phyloP scores from a whole-genome alignment of 2,888 invertebrate genomes.

The Sinopyrophorus schimmeli region DNA sequence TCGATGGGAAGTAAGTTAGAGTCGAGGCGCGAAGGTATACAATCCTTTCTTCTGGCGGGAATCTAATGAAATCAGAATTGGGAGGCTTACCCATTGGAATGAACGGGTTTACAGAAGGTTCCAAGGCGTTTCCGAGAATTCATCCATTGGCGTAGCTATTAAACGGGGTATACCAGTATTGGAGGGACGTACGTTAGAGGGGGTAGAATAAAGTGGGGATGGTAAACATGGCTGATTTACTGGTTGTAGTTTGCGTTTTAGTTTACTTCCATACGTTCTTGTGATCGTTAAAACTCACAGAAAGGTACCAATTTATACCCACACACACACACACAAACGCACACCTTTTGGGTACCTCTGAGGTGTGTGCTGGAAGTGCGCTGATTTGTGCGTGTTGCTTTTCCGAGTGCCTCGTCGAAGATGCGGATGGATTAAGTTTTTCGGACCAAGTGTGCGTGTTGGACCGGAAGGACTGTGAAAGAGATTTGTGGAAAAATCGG shows the following conservation, averaged over 20 bases:
- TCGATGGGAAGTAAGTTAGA: too few relatives aligned
- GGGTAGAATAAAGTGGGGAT: constrained; percentile 42
- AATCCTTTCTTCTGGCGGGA: too few relatives aligned
- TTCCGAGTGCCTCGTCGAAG: too few relatives aligned
- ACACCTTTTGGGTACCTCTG: too few relatives aligned
- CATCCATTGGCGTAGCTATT: constrained; percentile 49
- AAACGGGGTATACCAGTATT: constrained; percentile 41
- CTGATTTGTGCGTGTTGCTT: too few relatives aligned
- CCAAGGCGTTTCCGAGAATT: constrained; percentile 45
- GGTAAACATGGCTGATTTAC: constrained; percentile 57
- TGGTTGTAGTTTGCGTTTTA: constrained; percentile 49
- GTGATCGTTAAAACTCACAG: constrained; percentile 36
- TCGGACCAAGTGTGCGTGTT: not conserved
- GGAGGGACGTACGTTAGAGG: constrained; percentile 41
- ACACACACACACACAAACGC: too few relatives aligned
- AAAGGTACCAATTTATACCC: too few relatives aligned
- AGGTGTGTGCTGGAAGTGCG: too few relatives aligned
- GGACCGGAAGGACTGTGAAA: too few relatives aligned
- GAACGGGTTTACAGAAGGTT: constrained; percentile 48
- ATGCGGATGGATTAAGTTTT: constrained; percentile 1
- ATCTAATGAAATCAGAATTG: constrained; percentile 55
- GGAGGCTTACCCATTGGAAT: constrained; percentile 55
- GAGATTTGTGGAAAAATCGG: too few relatives aligned
- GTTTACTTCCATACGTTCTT: constrained; percentile 49
- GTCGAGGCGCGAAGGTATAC: too few relatives aligned